These are phyloP conservation scores for Zeuzera pyrina DNA, from an alignment of 2,888 invertebrate genomes.

Conservation along the genomic window DNA sequence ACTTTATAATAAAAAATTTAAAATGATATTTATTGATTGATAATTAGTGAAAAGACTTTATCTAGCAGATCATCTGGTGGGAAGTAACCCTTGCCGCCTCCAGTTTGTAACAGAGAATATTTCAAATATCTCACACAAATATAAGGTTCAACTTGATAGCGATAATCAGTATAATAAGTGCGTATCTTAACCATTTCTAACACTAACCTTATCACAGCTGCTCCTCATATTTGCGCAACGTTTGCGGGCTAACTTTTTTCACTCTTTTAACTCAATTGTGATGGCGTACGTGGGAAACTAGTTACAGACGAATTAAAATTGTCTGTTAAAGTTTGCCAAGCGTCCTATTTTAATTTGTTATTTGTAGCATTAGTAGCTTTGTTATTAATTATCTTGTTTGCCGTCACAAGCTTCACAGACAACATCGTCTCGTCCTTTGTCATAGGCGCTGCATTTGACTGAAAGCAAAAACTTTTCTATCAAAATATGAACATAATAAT, in stretches of 20 bases:
- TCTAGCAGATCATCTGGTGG: slow-evolving; percentile 2
- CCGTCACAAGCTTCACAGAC: slow-evolving; percentile 9
- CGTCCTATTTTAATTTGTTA: slow-evolving; percentile 13
- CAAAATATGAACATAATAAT: too few relatives aligned
- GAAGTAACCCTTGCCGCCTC: slow-evolving; percentile 3
- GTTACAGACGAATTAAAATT: slow-evolving; percentile 8
- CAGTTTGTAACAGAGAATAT: too few relatives aligned
- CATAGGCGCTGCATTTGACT: slow-evolving; percentile 5
- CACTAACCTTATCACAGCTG: neutral
- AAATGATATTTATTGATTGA: too few relatives aligned
- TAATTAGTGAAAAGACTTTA: too few relatives aligned
- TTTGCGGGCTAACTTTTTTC: slow-evolving; percentile 15
- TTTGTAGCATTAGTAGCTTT: slow-evolving; percentile 13
- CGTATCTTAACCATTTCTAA: neutral
- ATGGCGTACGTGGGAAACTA: slow-evolving; percentile 7
- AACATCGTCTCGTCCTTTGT: slow-evolving; percentile 11
- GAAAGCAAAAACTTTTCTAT: too few relatives aligned
- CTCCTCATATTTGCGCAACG: slow-evolving; percentile 1
- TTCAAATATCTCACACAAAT: too few relatives aligned
- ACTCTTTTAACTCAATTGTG: slow-evolving; percentile 14
- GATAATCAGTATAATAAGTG: neutral
- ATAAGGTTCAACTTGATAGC: too few relatives aligned
- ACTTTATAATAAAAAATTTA: too few relatives aligned
- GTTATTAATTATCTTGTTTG: slow-evolving; percentile 7
- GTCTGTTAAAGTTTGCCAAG: slow-evolving; percentile 9